Conservation (phyloP, 1,140 invertebrate genomes). For the Caerostris darwini region DNA sequence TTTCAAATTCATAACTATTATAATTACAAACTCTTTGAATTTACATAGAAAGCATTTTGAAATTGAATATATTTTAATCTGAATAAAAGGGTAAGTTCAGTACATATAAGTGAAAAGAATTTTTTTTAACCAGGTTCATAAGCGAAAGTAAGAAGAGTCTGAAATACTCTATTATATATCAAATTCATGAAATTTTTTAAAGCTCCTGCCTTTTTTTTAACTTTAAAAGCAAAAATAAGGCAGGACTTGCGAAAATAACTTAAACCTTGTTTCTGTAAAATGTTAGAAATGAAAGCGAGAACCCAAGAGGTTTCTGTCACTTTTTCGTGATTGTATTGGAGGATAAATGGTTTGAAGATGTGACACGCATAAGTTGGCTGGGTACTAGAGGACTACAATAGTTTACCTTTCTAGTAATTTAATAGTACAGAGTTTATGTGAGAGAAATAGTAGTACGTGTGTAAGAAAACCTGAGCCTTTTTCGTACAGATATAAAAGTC, state of each 20-base stretch:
- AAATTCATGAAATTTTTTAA: too few relatives aligned
- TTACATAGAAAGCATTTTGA: too few relatives aligned
- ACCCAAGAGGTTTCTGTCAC: slow-evolving; percentile 1
- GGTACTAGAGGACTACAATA: neutral
- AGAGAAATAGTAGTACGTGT: neutral
- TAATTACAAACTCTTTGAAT: too few relatives aligned
- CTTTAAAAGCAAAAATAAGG: neutral
- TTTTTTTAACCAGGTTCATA: too few relatives aligned
- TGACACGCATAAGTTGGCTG: neutral
- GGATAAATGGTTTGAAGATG: slow-evolving; percentile 20
- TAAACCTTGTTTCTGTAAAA: neutral
- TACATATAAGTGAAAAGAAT: too few relatives aligned
- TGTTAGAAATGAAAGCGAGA: slow-evolving; percentile 15
- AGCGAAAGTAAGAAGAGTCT: too few relatives aligned
- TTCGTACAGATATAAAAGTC: neutral
- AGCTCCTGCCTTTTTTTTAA: too few relatives aligned
- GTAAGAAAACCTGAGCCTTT: neutral
- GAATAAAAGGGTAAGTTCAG: too few relatives aligned
- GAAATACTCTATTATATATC: too few relatives aligned
- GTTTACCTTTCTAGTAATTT: neutral
- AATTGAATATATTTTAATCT: too few relatives aligned
- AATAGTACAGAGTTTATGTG: neutral
- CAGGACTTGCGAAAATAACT: neutral
- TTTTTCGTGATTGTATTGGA: slow-evolving; percentile 26
- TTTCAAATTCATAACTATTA: too few relatives aligned